Conservation (phyloP, 2,888 invertebrate species). For the Cheilosia pagana region DNA sequence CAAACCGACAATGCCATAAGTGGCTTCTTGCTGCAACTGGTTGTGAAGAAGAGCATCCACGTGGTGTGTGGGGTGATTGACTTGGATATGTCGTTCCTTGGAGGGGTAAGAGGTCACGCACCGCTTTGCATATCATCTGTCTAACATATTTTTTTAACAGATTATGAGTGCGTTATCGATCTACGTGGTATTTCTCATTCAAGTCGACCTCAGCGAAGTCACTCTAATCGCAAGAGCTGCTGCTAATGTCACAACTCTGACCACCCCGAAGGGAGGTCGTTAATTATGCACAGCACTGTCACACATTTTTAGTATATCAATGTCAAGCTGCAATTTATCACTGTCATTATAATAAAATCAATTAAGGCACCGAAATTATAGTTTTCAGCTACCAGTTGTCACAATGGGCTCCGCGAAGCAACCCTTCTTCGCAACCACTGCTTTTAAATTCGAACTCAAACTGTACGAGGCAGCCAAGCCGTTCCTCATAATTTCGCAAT, state of each 20-base stretch:
- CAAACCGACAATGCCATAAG: constrained; percentile 78
- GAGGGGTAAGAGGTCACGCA: constrained; percentile 76
- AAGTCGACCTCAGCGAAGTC: constrained; percentile 79
- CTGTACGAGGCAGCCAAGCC: constrained; percentile 62
- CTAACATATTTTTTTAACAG: constrained; percentile 74
- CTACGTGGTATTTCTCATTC: constrained; percentile 80
- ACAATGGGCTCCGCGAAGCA: constrained; percentile 42
- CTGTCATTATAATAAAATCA: constrained; percentile 35
- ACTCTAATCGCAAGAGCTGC: constrained; percentile 73
- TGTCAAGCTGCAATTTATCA: constrained; percentile 36
- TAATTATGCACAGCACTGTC: neutral
- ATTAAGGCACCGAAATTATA: constrained; percentile 44
- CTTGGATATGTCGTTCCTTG: constrained; percentile 79
- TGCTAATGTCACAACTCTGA: constrained; percentile 17
- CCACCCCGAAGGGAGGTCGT: neutral
- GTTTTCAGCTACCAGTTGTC: constrained; percentile 21
- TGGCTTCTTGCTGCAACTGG: constrained; percentile 79
- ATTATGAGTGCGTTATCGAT: constrained; percentile 78
- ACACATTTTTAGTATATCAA: neutral
- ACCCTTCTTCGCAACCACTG: neutral
- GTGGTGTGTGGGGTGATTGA: constrained; percentile 79
- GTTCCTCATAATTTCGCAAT: constrained; percentile 72
- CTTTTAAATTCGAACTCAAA: constrained; percentile 51
- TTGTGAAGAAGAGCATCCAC: constrained; percentile 73
- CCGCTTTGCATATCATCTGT: neutral